phyloP scores from a whole-genome alignment of 2,113 vertebrate species.

The Nicator chloris region DNA sequence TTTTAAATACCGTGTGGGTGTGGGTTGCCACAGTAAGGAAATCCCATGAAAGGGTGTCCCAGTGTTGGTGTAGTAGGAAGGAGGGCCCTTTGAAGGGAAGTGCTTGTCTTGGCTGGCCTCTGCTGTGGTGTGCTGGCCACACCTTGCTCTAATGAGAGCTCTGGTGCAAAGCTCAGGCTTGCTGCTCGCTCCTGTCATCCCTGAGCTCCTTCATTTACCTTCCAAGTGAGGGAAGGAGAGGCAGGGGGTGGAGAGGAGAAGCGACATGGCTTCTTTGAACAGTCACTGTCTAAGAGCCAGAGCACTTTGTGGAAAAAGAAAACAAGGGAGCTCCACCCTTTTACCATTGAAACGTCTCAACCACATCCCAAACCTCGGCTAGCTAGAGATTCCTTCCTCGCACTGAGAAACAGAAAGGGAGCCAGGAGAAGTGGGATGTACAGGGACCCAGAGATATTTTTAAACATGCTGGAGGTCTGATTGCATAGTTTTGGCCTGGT shows the following conservation, averaged over 20 bases:
- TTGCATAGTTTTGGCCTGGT: slow-evolving; percentile 16
- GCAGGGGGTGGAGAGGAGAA: not conserved
- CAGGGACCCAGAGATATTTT: slow-evolving; percentile 30
- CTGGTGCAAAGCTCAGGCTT: not conserved
- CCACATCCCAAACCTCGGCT: not conserved
- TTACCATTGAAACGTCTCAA: not conserved
- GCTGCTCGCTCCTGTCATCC: not conserved
- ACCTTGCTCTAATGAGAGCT: slow-evolving; percentile 5
- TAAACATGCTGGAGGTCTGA: not conserved
- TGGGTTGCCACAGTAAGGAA: not conserved
- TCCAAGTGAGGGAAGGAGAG: not conserved
- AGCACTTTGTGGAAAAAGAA: not conserved
- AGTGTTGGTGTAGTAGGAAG: not conserved
- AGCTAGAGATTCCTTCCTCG: not conserved
- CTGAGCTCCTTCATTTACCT: not conserved
- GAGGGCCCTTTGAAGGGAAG: not conserved
- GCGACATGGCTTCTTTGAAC: not conserved
- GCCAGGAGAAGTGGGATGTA: not conserved
- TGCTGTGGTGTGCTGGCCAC: not conserved
- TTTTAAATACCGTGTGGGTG: not conserved
- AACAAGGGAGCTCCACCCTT: slow-evolving; percentile 39
- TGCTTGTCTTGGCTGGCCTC: not conserved
- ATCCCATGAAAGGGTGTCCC: not conserved
- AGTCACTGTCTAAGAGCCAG: not conserved
- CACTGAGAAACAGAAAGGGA: not conserved